Base-by-base conservation (phyloP, 1,140 invertebrate genomes). In the Asobara japonica region DNA sequence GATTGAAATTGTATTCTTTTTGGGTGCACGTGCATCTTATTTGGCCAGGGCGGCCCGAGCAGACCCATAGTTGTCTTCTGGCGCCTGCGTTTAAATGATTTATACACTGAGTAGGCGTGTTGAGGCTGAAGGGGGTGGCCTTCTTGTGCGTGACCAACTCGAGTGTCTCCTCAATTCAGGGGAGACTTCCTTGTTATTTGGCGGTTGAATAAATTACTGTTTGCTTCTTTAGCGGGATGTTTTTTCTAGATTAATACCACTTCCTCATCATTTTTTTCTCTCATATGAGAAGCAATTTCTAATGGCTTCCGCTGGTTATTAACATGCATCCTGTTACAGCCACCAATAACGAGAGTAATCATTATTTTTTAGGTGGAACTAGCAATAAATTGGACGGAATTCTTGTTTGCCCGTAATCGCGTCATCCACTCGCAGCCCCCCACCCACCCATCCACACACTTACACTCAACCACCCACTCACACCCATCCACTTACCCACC, bases 21-120 rank as follows among this genome's bases (percentile, higher is more conserved):
- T 73, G 67, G 65, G 67, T 67, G 78, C 84, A 85, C 74, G 76
- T 85, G 85, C 68, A 78, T 81, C 83, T 83, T 83, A 84, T 86
- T 86, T 86, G 78, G 75, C 74, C 74, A 79, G 79, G 74, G 83
- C 79, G 69, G 79, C 65, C n/a, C n/a, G 13, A 16, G 22, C 33
- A 25, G 16, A 48, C 38, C 22, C 22, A 7, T 18, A 71, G 71
- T 75, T 41, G 74, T 80, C 36, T 84, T 79, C 80, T 81, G 82
- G 82, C 83, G 82, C 82, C 80, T 83, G 73, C 31, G 27, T 30
- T 62, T 65, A 18, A 20, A 18, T 56, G 51, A 56, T 56, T 56
- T 56, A 56, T 56, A 56, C 22, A 56, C 25, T 11, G 51, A 36
- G 22, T 56, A 56, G 51, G 51, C 51, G 51, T 56, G 51, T 56